phyloP scores from a whole-genome alignment of 2,113 vertebrate genomes.

The Psettodes erumei region DNA sequence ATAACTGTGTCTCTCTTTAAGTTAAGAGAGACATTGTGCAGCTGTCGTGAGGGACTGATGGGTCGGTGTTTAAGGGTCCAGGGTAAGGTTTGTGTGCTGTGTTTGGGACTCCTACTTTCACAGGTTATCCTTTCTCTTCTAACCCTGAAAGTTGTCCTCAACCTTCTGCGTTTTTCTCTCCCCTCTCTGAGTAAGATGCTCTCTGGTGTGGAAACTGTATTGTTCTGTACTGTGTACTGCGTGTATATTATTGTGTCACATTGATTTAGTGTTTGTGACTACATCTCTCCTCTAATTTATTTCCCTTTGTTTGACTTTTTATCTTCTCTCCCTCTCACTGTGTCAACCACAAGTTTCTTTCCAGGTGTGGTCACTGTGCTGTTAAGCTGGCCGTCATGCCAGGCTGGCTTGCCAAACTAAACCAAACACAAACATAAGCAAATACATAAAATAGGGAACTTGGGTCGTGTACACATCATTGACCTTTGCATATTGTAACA shows the following conservation, averaged over 20 bases:
- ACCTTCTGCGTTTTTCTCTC: constrained; percentile 75
- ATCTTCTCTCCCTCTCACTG: constrained; percentile 86
- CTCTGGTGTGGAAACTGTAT: constrained; percentile 73
- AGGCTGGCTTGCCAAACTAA: constrained; percentile 81
- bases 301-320: constrained; percentile 81
- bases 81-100: constrained; percentile 96
- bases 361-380: constrained; percentile 90
- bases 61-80: constrained; percentile 88
- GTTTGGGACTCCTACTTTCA: constrained; percentile 88
- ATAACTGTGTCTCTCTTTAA: constrained; percentile 96
- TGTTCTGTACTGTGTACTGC: constrained; percentile 73
- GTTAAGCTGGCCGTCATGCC: constrained; percentile 80
- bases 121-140: constrained; percentile 82
- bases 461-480: constrained; percentile 60
- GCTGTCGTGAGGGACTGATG: constrained; percentile 82
- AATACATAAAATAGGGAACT: constrained; percentile 49
- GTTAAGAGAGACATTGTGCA: constrained; percentile 88
- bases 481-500: constrained; percentile 67
- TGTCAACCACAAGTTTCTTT: constrained; percentile 97
- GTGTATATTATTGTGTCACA: constrained; percentile 79
- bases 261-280: constrained; percentile 82
- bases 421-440: constrained; percentile 71
- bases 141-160: constrained; percentile 81
- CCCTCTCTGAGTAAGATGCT: constrained; percentile 63
- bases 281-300: constrained; percentile 81